Conservation (phyloP, 64 coral and sea anemone species). For the Pachyseris speciosa region DNA sequence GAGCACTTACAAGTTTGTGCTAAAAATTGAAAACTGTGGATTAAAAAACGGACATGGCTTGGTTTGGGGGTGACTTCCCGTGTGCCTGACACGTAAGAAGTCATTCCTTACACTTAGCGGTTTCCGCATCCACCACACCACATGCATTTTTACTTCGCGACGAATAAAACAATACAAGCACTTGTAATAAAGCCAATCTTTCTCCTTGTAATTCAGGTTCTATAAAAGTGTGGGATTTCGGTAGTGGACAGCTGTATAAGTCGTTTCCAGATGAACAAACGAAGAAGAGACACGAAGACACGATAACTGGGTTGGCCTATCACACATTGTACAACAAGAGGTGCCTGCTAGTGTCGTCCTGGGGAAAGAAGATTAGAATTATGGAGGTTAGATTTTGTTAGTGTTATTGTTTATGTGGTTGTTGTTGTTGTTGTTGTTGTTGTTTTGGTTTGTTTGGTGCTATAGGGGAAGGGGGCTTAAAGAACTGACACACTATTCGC, state of each 20-base stretch:
- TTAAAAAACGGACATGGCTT: no score
- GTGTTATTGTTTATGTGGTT: neutral
- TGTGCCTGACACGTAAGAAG: no score
- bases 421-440: neutral
- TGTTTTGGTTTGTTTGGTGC: no score
- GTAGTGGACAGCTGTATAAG: conserved; percentile 97
- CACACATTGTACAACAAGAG: conserved; percentile 71
- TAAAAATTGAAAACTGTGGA: no score
- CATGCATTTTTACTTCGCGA: no score
- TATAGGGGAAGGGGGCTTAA: no score
- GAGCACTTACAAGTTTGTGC: no score
- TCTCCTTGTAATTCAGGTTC: conserved; percentile 65
- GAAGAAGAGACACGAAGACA: conserved; percentile 64
- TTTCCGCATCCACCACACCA: no score
- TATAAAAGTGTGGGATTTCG: conserved; percentile 98
- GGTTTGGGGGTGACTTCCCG: no score
- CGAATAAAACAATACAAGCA: no score
- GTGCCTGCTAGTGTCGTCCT: conserved; percentile 83
- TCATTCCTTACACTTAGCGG: no score
- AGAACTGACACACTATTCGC: no score
- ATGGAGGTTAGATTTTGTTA: conserved; percentile 73
- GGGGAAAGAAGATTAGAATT: conserved; percentile 81
- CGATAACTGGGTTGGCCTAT: conserved; percentile 87
- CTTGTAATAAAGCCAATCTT: neutral
- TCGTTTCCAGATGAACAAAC: conserved; percentile 68